phyloP scores from a whole-genome alignment of 92 coral and sea anemone species.

The Palythoa grandiflora region DNA sequence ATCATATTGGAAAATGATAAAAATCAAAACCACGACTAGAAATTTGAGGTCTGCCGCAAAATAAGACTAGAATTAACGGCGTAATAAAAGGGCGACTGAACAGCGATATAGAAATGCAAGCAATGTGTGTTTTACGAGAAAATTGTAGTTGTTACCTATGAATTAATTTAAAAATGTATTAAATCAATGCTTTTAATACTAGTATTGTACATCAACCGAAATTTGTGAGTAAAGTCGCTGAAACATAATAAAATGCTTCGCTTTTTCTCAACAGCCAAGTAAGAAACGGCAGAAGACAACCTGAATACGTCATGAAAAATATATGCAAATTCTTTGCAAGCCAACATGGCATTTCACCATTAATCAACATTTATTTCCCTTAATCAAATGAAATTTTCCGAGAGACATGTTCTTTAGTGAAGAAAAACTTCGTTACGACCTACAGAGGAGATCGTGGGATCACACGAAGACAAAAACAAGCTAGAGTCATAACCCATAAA shows the following conservation, averaged over 20 bases:
- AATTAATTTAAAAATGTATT: not conserved
- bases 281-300: not conserved
- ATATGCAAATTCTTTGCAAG: constrained; percentile 34
- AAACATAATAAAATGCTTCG: not conserved
- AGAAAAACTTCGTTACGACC: not conserved
- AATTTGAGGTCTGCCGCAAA: constrained; percentile 19
- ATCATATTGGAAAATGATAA: not conserved
- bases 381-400: not conserved
- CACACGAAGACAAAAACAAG: constrained; percentile 10
- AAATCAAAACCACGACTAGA: not conserved
- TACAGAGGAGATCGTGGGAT: constrained; percentile 17
- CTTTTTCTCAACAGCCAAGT: not conserved
- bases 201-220: not conserved
- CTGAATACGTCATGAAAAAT: constrained; percentile 45
- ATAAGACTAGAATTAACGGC: not conserved
- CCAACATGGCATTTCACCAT: not conserved
- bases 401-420: not conserved
- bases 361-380: constrained; percentile 19
- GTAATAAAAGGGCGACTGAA: not conserved
- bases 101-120: not conserved
- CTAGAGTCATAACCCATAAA: not conserved
- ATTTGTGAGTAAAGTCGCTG: not conserved
- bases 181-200: not conserved
- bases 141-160: not conserved
- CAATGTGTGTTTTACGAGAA: not conserved